Evolutionary conservation across 1,140 invertebrate genomes (phyloP).

Genomic region (Tyrophagus putrescentiae): DNA sequence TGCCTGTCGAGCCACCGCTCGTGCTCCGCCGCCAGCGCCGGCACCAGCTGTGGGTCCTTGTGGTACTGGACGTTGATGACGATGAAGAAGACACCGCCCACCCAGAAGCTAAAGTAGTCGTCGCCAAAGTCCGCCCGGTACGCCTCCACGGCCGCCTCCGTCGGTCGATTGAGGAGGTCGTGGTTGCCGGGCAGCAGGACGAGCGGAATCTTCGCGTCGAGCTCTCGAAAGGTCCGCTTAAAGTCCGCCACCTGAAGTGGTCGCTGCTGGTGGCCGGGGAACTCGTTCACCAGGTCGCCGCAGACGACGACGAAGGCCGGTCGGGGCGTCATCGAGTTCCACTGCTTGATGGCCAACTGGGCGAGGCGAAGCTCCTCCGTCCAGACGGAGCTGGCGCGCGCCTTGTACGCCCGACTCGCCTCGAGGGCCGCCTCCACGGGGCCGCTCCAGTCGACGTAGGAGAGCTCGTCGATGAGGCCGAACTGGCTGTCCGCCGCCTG

Average conservation of each 20-base stretch:
- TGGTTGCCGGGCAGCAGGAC: constrained; percentile 46
- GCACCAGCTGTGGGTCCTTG: constrained; percentile 29
- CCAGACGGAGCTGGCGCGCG: constrained; percentile 32
- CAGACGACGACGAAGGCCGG: constrained; percentile 43
- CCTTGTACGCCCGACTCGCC: neutral
- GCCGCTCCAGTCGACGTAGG: constrained; percentile 31
- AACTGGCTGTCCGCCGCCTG: constrained; percentile 42
- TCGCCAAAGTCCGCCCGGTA: constrained; percentile 40
- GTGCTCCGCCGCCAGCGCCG: constrained; percentile 34
- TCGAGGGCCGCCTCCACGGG: constrained; percentile 23
- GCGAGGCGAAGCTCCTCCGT: constrained; percentile 37
- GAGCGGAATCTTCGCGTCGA: constrained; percentile 37
- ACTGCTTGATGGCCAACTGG: constrained; percentile 32
- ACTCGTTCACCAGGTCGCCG: constrained; percentile 42
- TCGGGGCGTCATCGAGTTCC: constrained; percentile 33
- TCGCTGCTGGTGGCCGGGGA: constrained; percentile 33
- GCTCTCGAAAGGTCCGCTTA: constrained; percentile 33
- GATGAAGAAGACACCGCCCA: constrained; percentile 40
- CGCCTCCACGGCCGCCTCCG: constrained; percentile 31
- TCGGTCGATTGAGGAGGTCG: constrained; percentile 41
- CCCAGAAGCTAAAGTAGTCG: constrained; percentile 43
- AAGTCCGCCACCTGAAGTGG: constrained; percentile 31
- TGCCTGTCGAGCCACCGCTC: constrained; percentile 35
- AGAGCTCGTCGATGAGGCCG: constrained; percentile 37
- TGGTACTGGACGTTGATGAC: constrained; percentile 42